Evolutionary conservation across 1,140 invertebrate species (phyloP), one percentile per base, ranked within the genome.

Genomic region (Spodoptera frugiperda): DNA sequence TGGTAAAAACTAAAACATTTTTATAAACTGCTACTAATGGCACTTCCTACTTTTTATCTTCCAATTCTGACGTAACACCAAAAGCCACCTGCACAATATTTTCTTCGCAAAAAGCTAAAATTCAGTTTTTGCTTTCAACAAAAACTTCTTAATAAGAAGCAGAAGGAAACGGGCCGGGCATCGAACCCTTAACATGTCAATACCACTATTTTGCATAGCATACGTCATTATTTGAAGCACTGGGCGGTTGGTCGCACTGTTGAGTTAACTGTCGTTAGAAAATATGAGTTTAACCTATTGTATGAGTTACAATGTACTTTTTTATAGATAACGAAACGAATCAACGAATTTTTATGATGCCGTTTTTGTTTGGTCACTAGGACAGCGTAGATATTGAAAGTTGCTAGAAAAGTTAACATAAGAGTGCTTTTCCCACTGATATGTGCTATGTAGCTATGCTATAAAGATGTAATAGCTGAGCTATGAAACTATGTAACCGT

Each of bases 111-210:
- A 80, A 77, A 77, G 48, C 48, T 25, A 77, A 86, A 81, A 79
- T 15, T 51, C 53, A 11, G 72, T 81, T 84, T 84, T 85, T 81
- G 55, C 63, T 70, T n/a, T 46, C 12, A 48, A 57, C 54, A 76
- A 83, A 86, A 85, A 87, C 83, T 72, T 57, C 21, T 82, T 82
- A 87, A 89, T 78, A 86, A 89, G 81, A 86, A 79, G 78, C 82
- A 82, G 81, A 77, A 83, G 78, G 84, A 86, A 81, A 76, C 63
- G 59, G 54, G 46, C 71, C 80, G 90, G 87, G 57, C 88, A 89
- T 87, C 87, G 91, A 91, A 91, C 91, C 78, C 82, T 78, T 79
- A 84, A 86, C 87, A 87, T 88, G 89, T 91, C 89, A 91, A 87
- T 87, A 91, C 81, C 74, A 70, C 78, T 84, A 80, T 82, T 89